Conservation (phyloP, 2,888 invertebrate species). For the Deilephila elpenor region DNA sequence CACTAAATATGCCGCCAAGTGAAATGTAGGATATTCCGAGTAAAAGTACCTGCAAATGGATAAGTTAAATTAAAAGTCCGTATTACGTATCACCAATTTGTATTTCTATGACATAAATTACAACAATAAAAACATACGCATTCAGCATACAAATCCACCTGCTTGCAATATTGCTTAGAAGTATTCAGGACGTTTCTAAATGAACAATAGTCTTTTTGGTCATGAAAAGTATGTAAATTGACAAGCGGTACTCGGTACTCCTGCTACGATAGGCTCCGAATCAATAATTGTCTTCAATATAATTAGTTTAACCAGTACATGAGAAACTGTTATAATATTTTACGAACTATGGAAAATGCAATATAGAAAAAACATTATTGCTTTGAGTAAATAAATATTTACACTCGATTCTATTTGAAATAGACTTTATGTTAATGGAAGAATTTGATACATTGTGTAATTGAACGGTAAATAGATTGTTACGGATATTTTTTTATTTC, state of each 20-base stretch:
- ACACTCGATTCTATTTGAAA: not conserved
- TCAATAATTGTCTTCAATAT: not conserved
- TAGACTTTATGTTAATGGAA: not conserved
- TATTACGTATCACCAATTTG: conserved; percentile 59
- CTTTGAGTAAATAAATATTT: not conserved
- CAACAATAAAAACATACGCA: conserved; percentile 27
- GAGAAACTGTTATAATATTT: not conserved
- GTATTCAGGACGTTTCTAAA: conserved; percentile 19
- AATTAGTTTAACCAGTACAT: not conserved
- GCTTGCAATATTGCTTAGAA: conserved; percentile 20
- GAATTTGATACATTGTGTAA: too few relatives aligned
- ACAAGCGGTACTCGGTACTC: not conserved
- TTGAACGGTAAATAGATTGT: too few relatives aligned
- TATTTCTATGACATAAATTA: conserved; percentile 49
- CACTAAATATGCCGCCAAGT: too few relatives aligned
- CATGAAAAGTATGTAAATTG: conserved; percentile 8
- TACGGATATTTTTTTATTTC: not conserved
- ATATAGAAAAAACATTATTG: not conserved
- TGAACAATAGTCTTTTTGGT: conserved; percentile 15
- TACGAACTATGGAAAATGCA: conserved; percentile 23
- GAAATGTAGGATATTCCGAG: too few relatives aligned
- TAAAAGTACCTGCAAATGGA: too few relatives aligned
- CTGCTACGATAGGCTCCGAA: not conserved
- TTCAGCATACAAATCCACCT: conserved; percentile 16
- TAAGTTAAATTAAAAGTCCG: conserved; percentile 32